Evolutionary conservation across 2,888 invertebrate species (phyloP).

Genomic region (Tenthredo mesomela): DNA sequence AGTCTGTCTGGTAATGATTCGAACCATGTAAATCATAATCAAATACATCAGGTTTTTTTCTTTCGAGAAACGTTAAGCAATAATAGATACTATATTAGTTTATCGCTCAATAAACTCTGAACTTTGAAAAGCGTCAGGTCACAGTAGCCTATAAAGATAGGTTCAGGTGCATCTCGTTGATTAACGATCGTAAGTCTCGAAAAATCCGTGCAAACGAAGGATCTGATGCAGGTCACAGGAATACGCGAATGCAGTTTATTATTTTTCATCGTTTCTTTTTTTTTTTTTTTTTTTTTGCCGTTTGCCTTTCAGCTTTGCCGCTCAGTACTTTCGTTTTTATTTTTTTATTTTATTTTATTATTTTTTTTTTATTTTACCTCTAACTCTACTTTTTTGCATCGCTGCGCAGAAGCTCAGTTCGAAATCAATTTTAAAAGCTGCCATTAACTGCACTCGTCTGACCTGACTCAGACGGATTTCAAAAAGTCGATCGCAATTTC

Average conservation of each 20-base stretch:
- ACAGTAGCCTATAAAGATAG: background rate
- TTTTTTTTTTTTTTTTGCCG: background rate
- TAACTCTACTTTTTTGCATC: background rate
- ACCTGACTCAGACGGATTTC: background rate
- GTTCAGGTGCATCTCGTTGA: background rate
- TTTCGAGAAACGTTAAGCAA: background rate
- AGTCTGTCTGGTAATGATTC: background rate
- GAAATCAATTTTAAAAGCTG: constrained; percentile 15
- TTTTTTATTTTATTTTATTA: no score
- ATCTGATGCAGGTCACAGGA: constrained; percentile 10
- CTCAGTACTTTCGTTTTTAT: background rate
- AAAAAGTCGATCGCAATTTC: constrained; percentile 12
- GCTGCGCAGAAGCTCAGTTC: background rate
- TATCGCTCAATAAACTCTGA: constrained; percentile 21
- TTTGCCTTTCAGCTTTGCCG: constrained; percentile 14
- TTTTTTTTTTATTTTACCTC: background rate
- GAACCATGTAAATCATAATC: background rate
- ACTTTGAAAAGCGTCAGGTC: background rate
- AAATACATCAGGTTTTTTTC: background rate
- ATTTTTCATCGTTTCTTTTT: background rate
- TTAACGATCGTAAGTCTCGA: constrained; percentile 8
- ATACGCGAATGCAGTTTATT: constrained; percentile 21
- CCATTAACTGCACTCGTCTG: background rate
- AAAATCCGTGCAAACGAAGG: constrained; percentile 35
- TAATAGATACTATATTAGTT: background rate